A percentile compares a stretch with the other conserved stretches of the same genome.
These are phyloP conservation scores for Anthonomus grandis DNA, from an alignment of 1,140 invertebrate genomes.

Conservation along the genomic window DNA sequence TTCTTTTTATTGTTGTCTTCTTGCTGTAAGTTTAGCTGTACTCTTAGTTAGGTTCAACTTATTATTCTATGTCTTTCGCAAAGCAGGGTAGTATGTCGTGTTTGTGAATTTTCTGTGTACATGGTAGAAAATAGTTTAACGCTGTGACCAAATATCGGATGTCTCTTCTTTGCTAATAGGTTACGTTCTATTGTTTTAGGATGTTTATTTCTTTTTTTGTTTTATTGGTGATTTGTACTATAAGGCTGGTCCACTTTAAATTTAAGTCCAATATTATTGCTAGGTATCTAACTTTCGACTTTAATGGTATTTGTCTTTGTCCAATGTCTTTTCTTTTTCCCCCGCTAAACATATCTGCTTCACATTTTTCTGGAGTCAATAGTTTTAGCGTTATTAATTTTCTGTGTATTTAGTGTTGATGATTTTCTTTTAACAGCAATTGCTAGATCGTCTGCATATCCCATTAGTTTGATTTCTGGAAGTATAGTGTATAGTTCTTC, in stretches of 20 bases:
- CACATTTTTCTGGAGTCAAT: slow-evolving; percentile 13
- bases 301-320: neutral
- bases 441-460: slow-evolving; percentile 22
- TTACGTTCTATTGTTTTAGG: slow-evolving; percentile 8
- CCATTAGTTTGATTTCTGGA: slow-evolving; percentile 4
- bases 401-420: neutral
- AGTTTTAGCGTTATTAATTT: neutral
- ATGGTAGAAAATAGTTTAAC: neutral
- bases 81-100: neutral
- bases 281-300: slow-evolving; percentile 17
- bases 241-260: slow-evolving; percentile 19
- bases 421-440: slow-evolving; percentile 5
- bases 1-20: neutral
- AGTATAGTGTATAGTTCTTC: neutral
- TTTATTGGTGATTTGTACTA: slow-evolving; percentile 11
- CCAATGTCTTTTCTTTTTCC: neutral
- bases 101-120: slow-evolving; percentile 1
- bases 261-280: slow-evolving; percentile 13
- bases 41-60: neutral
- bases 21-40: neutral
- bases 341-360: slow-evolving; percentile 15
- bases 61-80: neutral
- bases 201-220: slow-evolving; percentile 18
- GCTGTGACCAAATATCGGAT: slow-evolving; percentile 2
- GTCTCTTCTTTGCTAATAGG: neutral